Evolutionary conservation across 1,140 invertebrate genomes (phyloP).

Genomic region (Heterodera schachtii): DNA sequence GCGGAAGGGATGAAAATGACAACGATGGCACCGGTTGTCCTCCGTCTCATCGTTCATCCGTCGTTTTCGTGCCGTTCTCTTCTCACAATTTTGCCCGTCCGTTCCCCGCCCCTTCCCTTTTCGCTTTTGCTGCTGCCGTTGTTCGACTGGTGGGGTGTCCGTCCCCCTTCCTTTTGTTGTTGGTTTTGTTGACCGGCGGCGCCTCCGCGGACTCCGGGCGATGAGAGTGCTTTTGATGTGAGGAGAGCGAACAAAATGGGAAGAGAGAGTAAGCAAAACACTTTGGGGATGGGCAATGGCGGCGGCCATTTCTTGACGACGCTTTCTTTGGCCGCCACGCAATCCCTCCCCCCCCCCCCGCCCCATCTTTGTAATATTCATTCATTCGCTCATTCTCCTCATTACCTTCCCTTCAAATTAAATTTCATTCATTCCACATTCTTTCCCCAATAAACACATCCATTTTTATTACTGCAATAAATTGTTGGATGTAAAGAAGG

Average conservation of each 20-base stretch:
- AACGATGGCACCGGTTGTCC: no score
- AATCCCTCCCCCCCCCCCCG: conserved; percentile 2
- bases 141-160: neutral
- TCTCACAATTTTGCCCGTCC: neutral
- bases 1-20: no score
- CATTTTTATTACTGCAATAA: no score
- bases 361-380: neutral
- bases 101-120: neutral
- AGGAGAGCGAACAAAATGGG: neutral
- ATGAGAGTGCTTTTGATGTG: conserved; percentile 6
- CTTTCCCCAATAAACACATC: no score
- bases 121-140: neutral
- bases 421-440: neutral
- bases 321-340: conserved; percentile 1
- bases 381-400: neutral
- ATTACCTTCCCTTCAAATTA: neutral
- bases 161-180: neutral
- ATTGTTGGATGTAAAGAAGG: no score
- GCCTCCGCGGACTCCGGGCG: neutral
- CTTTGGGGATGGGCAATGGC: neutral
- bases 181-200: conserved; percentile 2
- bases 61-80: neutral
- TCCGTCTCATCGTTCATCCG: no score
- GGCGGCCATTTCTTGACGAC: conserved; percentile 8
- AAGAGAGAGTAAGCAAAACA: neutral